phyloP scores from a whole-genome alignment of 2,113 vertebrate species.

The Microtus pennsylvanicus region DNA sequence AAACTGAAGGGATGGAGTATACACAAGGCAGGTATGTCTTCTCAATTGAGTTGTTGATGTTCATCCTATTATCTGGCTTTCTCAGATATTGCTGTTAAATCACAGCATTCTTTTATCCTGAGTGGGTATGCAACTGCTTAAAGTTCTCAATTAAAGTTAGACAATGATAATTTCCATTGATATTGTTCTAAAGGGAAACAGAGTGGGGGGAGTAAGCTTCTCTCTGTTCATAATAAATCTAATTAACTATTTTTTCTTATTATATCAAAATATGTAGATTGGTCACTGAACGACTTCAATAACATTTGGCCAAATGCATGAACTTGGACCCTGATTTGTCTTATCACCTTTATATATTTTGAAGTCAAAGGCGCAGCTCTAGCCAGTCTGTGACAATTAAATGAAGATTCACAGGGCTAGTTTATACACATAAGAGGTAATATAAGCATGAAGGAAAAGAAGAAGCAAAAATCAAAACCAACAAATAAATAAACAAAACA shows the following conservation, averaged over 20 bases:
- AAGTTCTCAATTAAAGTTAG: neutral
- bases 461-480: neutral
- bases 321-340: neutral
- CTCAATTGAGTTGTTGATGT: too few relatives aligned
- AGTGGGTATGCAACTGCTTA: neutral
- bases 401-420: neutral
- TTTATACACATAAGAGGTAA: neutral
- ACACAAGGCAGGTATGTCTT: too few relatives aligned
- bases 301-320: neutral
- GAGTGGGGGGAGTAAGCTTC: neutral
- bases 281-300: neutral
- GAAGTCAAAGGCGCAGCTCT: neutral
- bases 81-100: neutral
- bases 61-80: neutral
- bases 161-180: neutral
- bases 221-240: neutral
- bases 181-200: neutral
- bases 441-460: neutral
- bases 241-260: neutral
- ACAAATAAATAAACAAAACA: neutral
- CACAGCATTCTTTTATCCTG: neutral
- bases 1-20: neutral
- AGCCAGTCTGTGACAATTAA: neutral
- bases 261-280: neutral
- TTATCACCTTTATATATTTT: neutral